These are phyloP conservation scores for Holocentrus rufus DNA, from an alignment of 2,797 vertebrate species.

Conservation along the genomic window DNA sequence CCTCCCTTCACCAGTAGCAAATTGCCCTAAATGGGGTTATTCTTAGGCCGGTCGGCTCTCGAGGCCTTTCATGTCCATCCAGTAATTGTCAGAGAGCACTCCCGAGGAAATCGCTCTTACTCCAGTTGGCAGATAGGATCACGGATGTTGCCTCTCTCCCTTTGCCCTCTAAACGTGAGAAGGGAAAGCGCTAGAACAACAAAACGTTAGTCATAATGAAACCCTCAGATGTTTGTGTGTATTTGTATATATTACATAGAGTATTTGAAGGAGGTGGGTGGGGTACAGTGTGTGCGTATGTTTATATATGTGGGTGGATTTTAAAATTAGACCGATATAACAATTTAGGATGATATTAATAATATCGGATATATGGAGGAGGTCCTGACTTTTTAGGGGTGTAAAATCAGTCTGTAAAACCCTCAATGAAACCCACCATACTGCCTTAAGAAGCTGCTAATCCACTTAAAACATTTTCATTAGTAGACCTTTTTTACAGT, in stretches of 20 bases:
- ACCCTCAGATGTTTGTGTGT: not conserved
- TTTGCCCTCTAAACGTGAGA: constrained; percentile 16
- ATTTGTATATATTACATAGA: not conserved
- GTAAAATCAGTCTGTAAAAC: too few species aligned
- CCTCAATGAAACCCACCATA: too few species aligned
- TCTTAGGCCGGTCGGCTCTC: constrained; percentile 58
- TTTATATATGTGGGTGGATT: not conserved
- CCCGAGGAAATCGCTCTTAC: constrained; percentile 59
- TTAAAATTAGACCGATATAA: too few species aligned
- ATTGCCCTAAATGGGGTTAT: constrained; percentile 66
- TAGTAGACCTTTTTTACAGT: too few species aligned
- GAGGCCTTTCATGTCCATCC: constrained; percentile 63
- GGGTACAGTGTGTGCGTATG: not conserved
- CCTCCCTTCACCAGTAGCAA: constrained; percentile 45
- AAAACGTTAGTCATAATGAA: constrained; percentile 1
- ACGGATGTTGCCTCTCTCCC: constrained; percentile 42
- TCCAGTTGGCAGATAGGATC: constrained; percentile 51
- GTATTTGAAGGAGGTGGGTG: not conserved
- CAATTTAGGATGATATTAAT: too few species aligned
- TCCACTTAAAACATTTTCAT: too few species aligned
- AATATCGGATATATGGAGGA: too few species aligned
- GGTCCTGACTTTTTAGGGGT: too few species aligned
- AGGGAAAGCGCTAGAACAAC: constrained; percentile 18
- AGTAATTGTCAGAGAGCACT: constrained; percentile 58
- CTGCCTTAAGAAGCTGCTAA: too few species aligned